Evolutionary conservation across 2,113 vertebrate genomes (phyloP), one percentile per base, ranked within the genome.

Genomic region (Pseudorasbora parva): DNA sequence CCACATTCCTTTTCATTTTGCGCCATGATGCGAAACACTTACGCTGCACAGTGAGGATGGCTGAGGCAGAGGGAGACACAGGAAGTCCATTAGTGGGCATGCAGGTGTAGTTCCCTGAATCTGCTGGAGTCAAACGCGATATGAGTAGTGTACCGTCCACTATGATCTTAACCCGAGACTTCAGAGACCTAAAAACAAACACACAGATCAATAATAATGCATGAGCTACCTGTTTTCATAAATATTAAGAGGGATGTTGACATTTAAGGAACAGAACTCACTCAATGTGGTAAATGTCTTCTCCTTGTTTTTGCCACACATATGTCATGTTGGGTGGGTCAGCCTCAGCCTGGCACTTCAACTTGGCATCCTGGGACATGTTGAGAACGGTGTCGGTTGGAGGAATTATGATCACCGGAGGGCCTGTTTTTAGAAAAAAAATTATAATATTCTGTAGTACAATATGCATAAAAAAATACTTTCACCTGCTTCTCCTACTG

Each of bases 311-410:
- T 90, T 93, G 94, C 97, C 97, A 99, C 89, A 95, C 96, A 25
- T 98, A 99, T 60, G 97, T 99, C 93, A 99, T 97, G 91, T 99
- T 99, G 15, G 96, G 92, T 0, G 98, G 98, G 87, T 99, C 96
- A 0, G 97, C 96, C 87, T 96, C 95, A 0, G 98, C 98, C 91
- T 91, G 94, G 90, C 98, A 99, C 0, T 85, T 92, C 82, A 99
- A 90, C 14, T 94, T 91, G 78, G 96, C 96, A 92, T 97, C 93
- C 88, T 96, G 97, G 87, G 97, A 96, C 88, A 95, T 69, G 76
- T 99, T 98, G 87, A 97, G 93, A 0, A 95, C 93, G 69, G 92
- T 59, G 45, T 95, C 96, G 89, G 92, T 92, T 0, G 97, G 98
- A 8, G 96, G 96, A 41, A 95, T 88, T 69, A 96, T 86, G 0